Base-by-base conservation (phyloP, 1,140 invertebrate species). In the Sogatella furcifera region DNA sequence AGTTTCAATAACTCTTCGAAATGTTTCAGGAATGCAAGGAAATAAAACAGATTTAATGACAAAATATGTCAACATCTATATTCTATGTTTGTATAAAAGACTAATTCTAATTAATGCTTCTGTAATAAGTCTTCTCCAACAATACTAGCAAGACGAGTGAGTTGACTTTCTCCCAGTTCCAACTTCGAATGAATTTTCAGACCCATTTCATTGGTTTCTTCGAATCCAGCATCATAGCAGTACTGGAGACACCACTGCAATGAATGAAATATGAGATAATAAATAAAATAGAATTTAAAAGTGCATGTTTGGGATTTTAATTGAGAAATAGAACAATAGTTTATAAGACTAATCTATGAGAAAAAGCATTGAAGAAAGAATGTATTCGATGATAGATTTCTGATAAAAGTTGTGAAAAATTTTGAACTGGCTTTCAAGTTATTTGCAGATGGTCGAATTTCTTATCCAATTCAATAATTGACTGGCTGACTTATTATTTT, bases 231-330 rank as follows among this genome's bases (percentile, higher is more conserved):
- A 38, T 81, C 80, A 10, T 72, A 70, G 60, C 73, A 73, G 65
- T 81, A 82, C 60, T 80, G 74, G 53, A 82, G 69, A 44, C 74
- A 77, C 10, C 64, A 64, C 75, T 77, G 64, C 60, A 75, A 72
- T 59, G 61, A 63, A 61, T 62, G 17, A 57, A 60, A 58, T 57
- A 54, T 31, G 55, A n/a, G n/a, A 59, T 24, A 42, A 52, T 52
- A 62, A 60, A 58, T 60, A 13, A 60, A 14, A n/a, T n/a, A n/a
- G n/a, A n/a, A n/a, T n/a, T n/a, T n/a, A 14, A 38, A 42, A 17
- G 15, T n/a, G 11, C 21, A 44, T 54, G 58, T 24, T 24, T 52
- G 49, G 38, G 14, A 55, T 52, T 54, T 14, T 62, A 17, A 54
- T 43, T 14, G 15, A n/a, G 38, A 31, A 21, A n/a, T n/a, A n/a